phyloP scores from a whole-genome alignment of 2,888 invertebrate species.

The Tenthredo notha region DNA sequence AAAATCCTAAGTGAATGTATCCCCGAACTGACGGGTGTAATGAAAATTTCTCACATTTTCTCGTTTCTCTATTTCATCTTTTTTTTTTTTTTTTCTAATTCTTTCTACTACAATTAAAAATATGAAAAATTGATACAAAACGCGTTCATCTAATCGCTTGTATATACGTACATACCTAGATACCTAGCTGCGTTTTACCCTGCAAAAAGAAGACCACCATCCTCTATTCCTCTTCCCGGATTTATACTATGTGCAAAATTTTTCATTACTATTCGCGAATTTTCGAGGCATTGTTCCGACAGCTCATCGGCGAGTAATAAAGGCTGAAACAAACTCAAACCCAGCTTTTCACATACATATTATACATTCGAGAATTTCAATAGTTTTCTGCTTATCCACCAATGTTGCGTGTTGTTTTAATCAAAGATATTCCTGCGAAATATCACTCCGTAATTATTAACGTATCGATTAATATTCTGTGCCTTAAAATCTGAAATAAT shows the following conservation, averaged over 20 bases:
- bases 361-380: not conserved
- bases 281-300: conserved; percentile 36
- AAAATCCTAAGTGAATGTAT: not conserved
- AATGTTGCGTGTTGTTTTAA: conserved; percentile 27
- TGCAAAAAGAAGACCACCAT: not conserved
- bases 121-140: not conserved
- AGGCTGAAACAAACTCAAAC: not conserved
- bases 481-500: not conserved
- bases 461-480: conserved; percentile 14
- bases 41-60: not conserved
- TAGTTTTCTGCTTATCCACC: not conserved
- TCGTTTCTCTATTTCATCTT: not conserved
- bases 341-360: not conserved
- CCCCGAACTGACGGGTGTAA: not conserved
- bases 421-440: conserved; percentile 31
- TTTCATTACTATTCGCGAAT: conserved; percentile 30
- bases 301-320: conserved; percentile 44
- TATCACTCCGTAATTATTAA: not conserved
- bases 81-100: not conserved
- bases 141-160: not conserved
- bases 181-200: no score
- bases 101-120: no score
- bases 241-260: not conserved
- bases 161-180: not conserved
- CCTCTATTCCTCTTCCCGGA: not conserved